Base-by-base conservation (phyloP, 2,797 vertebrate species). In the Emys orbicularis region DNA sequence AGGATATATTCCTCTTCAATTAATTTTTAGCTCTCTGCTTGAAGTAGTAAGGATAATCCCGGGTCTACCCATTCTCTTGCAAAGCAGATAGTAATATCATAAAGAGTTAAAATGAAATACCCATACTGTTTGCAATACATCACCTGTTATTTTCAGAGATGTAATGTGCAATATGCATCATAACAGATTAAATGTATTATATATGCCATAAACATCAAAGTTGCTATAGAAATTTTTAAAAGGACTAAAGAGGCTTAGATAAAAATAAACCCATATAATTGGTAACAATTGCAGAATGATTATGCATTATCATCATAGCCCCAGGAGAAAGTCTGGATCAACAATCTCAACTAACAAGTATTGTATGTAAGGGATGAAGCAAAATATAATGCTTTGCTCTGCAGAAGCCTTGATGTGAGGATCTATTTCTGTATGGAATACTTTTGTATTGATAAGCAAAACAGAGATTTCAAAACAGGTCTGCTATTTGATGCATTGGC, bases 61-160 rank as follows among this genome's bases (percentile, higher is more conserved):
- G 19, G 79, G 77, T 76, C 86, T 34, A 50, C 65, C 83, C 44
- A 50, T 94, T 76, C 41, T 49, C 41, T 56, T 37, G 90, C 61
- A 74, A 91, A 77, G 3, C 81, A 65, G 76, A 87, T 57, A 53
- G 84, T 61, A 31, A 18, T 81, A 25, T 83, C 79, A 50, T 53
- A 88, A 57, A 9, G 57, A 93, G 65, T 44, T 87, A 54, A 94
- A 93, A 90, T 3, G 4, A 95, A 93, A 94, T 61, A 74, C 47
- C 93, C 94, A 79, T 61, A 89, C 84, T 86, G 5, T 80, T 93
- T 88, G 68, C 37, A 88, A 87, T 9, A 65, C 3, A 74, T 34
- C 1, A 10, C 57, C 4, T 49, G 41, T 25, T 74, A 72, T 57
- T 79, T 92, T 59, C 83, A 87, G 59, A 23, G 47, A 16, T 1